A percentile compares a stretch with the other conserved stretches of the same genome.
Evolutionary conservation across 2,888 invertebrate species (phyloP).

Genomic region (Leptarthrus brevirostris): DNA sequence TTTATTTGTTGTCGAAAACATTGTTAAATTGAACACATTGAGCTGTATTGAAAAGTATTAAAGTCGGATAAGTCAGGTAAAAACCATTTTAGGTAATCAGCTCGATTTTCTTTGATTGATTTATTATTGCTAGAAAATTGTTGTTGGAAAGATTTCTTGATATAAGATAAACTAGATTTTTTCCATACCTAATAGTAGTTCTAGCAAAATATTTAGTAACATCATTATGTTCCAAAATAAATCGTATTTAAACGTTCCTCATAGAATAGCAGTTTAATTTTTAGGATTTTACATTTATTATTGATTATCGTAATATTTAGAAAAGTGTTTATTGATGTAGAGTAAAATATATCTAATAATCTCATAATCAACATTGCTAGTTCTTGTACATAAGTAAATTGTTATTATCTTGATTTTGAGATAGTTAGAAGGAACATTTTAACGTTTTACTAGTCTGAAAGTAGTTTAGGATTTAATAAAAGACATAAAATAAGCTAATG

Average conservation of each 20-base stretch:
- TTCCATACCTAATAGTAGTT: constrained; percentile 20
- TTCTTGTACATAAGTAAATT: constrained; percentile 7
- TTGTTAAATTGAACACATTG: constrained; percentile 35
- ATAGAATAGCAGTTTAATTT: constrained; percentile 37
- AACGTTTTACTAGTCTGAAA: too few relatives aligned
- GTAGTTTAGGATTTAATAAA: too few relatives aligned
- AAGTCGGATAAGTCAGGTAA: constrained; percentile 45
- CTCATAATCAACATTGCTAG: constrained; percentile 24
- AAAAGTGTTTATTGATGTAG: constrained; percentile 30
- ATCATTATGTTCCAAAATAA: constrained; percentile 17
- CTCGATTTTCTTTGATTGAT: constrained; percentile 39
- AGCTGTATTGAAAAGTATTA: constrained; percentile 45
- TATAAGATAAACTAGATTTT: constrained; percentile 27
- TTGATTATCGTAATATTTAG: background rate
- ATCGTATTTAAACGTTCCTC: constrained; percentile 37
- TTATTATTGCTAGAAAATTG: constrained; percentile 40
- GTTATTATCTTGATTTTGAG: too few relatives aligned
- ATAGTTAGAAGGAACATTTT: too few relatives aligned
- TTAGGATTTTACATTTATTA: constrained; percentile 33
- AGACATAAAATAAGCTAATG: too few relatives aligned
- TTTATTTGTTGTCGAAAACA: background rate
- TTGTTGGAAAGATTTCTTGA: constrained; percentile 39
- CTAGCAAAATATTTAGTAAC: constrained; percentile 18
- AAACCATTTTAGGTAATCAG: constrained; percentile 37
- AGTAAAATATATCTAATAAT: constrained; percentile 35